Conservation (phyloP, 1,140 invertebrate species). For the Zaprionus kolodkinae region DNA sequence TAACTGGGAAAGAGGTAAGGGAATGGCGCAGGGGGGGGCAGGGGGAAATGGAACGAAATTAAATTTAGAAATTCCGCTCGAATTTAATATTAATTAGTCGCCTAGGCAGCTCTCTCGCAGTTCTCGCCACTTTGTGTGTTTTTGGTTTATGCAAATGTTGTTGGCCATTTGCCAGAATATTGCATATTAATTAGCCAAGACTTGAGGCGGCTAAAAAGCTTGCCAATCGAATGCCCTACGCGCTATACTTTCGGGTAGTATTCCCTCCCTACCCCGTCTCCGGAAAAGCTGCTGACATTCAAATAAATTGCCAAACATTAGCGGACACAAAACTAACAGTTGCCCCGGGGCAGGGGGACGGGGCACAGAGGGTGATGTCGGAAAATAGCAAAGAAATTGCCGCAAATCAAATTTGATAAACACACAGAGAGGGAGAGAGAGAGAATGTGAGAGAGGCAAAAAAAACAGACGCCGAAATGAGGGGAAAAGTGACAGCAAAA, state of each 20-base stretch:
- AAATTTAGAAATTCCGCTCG: slow-evolving; percentile 71
- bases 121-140: slow-evolving; percentile 59
- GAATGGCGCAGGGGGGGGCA: neutral
- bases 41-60: slow-evolving; percentile 49
- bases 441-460: neutral
- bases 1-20: neutral
- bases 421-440: slow-evolving; percentile 30
- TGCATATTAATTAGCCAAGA: slow-evolving; percentile 66
- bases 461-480: slow-evolving; percentile 48
- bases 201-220: neutral
- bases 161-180: slow-evolving; percentile 36
- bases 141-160: slow-evolving; percentile 70
- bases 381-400: slow-evolving; percentile 79
- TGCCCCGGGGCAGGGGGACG: neutral
- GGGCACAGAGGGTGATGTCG: slow-evolving; percentile 21
- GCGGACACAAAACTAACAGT: slow-evolving; percentile 72
- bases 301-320: slow-evolving; percentile 80
- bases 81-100: slow-evolving; percentile 81
- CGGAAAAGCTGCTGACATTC: slow-evolving; percentile 71
- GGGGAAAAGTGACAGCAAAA: slow-evolving; percentile 77
- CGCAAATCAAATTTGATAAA: slow-evolving; percentile 82
- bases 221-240: slow-evolving; percentile 4
- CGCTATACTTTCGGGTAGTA: neutral
- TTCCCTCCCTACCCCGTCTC: neutral
- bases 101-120: neutral